phyloP scores from a whole-genome alignment of 2,113 vertebrate species.

The Polyodon spathula region DNA sequence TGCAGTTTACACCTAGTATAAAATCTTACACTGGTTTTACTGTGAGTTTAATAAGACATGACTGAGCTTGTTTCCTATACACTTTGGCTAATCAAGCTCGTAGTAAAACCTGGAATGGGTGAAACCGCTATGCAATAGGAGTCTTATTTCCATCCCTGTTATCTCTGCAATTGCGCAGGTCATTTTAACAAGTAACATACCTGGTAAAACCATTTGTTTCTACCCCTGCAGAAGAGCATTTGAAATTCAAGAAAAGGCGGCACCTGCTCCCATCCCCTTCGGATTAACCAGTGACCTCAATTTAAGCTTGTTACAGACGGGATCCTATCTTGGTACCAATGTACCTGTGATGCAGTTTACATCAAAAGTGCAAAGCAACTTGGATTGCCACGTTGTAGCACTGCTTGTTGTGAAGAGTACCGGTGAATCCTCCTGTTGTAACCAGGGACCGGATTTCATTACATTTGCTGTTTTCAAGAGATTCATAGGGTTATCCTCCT shows the following conservation, averaged over 20 bases:
- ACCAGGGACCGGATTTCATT: background rate
- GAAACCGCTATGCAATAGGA: no score
- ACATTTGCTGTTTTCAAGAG: no score
- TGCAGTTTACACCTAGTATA: no score
- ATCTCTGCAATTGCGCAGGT: no score
- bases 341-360: background rate
- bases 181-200: background rate
- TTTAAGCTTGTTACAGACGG: background rate
- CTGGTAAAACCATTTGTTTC: no score
- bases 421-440: background rate
- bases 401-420: background rate
- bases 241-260: background rate
- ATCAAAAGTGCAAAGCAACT: conserved; percentile 1
- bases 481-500: background rate
- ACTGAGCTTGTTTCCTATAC: no score
- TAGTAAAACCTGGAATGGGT: no score
- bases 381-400: background rate
- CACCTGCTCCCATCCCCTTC: background rate
- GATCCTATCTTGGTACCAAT: background rate
- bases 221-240: no score
- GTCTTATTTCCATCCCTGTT: no score
- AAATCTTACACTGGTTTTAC: no score
- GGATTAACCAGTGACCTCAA: conserved; percentile 2
- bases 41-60: no score
- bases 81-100: no score